Evolutionary conservation across 2,113 vertebrate genomes (phyloP), one percentile per base, ranked within the genome.

Genomic region (Scolopax mira): DNA sequence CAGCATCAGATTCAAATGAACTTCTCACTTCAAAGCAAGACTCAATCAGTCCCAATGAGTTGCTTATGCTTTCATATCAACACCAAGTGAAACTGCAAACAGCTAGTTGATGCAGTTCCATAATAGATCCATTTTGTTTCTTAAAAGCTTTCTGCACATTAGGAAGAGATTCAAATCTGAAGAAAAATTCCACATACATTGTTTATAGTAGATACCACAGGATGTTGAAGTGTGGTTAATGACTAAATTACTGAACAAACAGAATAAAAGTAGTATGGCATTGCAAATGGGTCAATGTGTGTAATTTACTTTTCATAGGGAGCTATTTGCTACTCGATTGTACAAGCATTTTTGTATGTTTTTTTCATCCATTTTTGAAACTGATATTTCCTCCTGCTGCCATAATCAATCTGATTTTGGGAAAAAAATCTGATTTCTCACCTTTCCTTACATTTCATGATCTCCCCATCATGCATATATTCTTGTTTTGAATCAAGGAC

Each of bases 1-100:
- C 46, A 88, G 17, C 6, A 82, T 85, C 54, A 80, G 7, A 11
- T 89, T 86, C 64, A 90, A 86, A 69, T 70, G 3, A 62, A 25
- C 9, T 61, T 85, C 17, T 67, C 23, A 37, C 33, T 86, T 88
- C 60, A 94, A 86, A 89, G 46, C 8, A 84, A 72, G 19, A 65
- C 69, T 92, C 83, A 79, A 9, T 64, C 58, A 79, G 33, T 69
- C 13, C 17, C 69, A 28, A 0, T 0, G 31, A 65, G 27, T 66
- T 90, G 18, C 35, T 88, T 57, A 77, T 58, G 23, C 42, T 93
- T 96, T 89, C 55, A 71, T 62, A 30, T 87, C 73, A 74, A 58
- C 39, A 78, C 23, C 69, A 81, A 74, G 48, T 39, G 55, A 93
- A 93, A 89, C 10, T 81, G 16, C 19, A 89, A 73, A 33, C 46